phyloP scores from a whole-genome alignment of 2,888 invertebrate genomes.

The Cepaea hortensis region DNA sequence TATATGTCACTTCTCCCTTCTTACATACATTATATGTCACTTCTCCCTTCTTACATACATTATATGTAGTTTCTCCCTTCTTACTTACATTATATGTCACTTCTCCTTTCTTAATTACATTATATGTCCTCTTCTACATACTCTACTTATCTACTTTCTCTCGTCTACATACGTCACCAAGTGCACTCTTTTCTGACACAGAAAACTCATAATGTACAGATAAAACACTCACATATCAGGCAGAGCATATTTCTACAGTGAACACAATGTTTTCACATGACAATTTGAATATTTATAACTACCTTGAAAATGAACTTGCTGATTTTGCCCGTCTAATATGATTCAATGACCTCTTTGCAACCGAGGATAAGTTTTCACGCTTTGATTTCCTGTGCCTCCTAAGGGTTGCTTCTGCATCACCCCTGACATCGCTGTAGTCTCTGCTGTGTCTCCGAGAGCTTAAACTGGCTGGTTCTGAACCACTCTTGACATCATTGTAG shows the following conservation, averaged over 20 bases:
- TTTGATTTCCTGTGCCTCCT: background rate
- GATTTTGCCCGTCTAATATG: background rate
- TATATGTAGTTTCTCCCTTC: no score
- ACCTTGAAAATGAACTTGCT: background rate
- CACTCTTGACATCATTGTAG: background rate
- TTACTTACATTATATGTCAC: no score
- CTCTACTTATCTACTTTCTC: no score
- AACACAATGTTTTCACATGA: background rate
- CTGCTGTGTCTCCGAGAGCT: background rate
- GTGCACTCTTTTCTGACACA: no score
- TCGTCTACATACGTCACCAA: no score
- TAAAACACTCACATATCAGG: background rate
- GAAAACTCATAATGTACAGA: background rate
- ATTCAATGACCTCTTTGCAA: background rate
- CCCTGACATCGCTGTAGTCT: background rate
- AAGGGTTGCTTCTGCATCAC: background rate
- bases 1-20: no score
- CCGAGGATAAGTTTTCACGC: background rate
- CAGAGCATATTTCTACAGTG: background rate
- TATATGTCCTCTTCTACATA: no score
- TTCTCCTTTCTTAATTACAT: no score
- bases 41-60: no score
- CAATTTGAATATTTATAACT: no score
- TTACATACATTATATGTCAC: no score
- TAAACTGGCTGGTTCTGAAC: background rate